Conservation (phyloP, 2,797 vertebrate genomes). For the Chiroxiphia lanceolata region DNA sequence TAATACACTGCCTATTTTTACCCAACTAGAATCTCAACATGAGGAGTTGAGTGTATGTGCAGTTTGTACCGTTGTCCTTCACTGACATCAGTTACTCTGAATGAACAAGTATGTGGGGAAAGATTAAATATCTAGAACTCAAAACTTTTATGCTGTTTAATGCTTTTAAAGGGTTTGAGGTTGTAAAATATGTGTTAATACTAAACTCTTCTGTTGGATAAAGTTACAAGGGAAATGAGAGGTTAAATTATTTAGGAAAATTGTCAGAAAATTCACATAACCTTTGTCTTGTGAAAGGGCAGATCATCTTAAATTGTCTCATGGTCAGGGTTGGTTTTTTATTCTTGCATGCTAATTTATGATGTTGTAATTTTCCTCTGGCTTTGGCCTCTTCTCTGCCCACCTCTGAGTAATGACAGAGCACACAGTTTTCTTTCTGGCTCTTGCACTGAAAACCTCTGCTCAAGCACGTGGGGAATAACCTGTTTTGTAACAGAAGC, state of each 20-base stretch:
- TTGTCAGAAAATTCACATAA: neutral
- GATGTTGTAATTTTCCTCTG: neutral
- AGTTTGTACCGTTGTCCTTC: neutral
- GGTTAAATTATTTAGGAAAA: neutral
- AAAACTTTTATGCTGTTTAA: neutral
- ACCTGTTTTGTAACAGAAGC: neutral
- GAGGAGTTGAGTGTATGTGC: neutral
- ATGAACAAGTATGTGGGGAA: neutral
- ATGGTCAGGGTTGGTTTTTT: neutral
- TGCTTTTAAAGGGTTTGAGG: neutral
- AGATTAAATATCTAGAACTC: neutral
- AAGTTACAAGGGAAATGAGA: neutral
- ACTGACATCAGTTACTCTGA: neutral
- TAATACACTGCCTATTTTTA: neutral
- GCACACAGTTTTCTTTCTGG: neutral
- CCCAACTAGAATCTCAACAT: neutral
- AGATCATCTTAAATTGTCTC: neutral
- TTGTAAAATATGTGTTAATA: neutral
- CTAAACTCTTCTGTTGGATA: neutral
- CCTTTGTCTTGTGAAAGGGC: neutral
- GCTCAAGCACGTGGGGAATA: neutral
- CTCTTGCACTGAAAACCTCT: neutral
- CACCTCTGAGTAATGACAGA: neutral
- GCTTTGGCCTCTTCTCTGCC: neutral
- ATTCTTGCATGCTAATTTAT: neutral